Evolutionary conservation across 2,888 invertebrate genomes (phyloP).

Genomic region (Morpho achilles): DNA sequence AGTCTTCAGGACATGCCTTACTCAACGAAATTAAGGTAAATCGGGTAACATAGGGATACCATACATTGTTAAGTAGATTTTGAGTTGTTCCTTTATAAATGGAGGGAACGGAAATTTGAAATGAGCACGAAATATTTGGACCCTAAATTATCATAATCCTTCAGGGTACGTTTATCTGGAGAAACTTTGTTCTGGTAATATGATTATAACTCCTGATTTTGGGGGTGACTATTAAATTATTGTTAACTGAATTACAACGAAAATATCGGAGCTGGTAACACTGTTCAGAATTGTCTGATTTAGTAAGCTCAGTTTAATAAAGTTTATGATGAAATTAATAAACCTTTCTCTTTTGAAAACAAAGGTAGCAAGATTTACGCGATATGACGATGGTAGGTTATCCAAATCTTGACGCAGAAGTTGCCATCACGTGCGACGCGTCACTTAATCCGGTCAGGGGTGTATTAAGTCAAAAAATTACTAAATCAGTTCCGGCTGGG

Average conservation of each 20-base stretch:
- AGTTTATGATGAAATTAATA: too few species aligned
- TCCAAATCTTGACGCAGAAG: too few species aligned
- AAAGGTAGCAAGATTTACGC: too few species aligned
- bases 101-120: conserved; percentile 57
- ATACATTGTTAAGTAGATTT: conserved; percentile 48
- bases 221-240: conserved; percentile 6
- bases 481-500: too few species aligned
- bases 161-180: conserved; percentile 31
- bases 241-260: conserved; percentile 6
- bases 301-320: too few species aligned
- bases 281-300: too few species aligned
- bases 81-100: conserved; percentile 52
- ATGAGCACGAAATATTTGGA: conserved; percentile 62
- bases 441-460: too few species aligned
- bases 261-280: too few species aligned
- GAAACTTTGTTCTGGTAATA: conserved; percentile 8
- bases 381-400: too few species aligned
- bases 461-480: too few species aligned
- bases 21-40: conserved; percentile 15
- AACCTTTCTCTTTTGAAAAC: too few species aligned
- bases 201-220: conserved; percentile 12
- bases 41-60: conserved; percentile 26
- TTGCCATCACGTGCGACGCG: too few species aligned
- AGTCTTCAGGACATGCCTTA: background rate
- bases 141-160: conserved; percentile 66